Base-by-base conservation (phyloP, 2,888 invertebrate species). In the Sphinx pinastri region DNA sequence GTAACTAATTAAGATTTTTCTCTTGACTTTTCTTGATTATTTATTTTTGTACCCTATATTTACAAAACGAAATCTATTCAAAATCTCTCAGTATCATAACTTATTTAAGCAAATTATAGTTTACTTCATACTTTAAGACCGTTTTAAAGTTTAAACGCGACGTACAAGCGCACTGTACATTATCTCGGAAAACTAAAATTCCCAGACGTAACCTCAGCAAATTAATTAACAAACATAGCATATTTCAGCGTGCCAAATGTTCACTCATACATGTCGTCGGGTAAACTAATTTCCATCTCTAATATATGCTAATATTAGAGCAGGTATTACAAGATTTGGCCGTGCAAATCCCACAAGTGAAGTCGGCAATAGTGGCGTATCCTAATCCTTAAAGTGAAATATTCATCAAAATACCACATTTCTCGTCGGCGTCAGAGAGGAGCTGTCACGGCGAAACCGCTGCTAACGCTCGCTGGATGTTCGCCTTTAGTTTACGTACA, bases 381-480 rank as follows among this genome's bases (percentile, higher is more conserved):
- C 47, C 49, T 63, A 63, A 63, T 49, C 49, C 63, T 49, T 49
- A 63, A 63, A 63, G 57, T 55, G 68, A 57, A 68, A 68, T 68
- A 68, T 68, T 68, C 57, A 68, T 25, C 57, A 55, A 47, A 68
- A 68, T 57, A 68, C 68, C 57, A 47, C 68, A 68, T 57, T 68
- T 68, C 68, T 19, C 47, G 47, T 63, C 47, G 47, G 38, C 67
- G 7, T 54, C 67, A 68, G 47, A 45, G 68, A 47, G 47, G 54
- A 67, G 47, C 63, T 63, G 63, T 49, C 49, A 63, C 13, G 16
- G 63, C 19, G 19, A 49, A 63, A 68, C 14, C 55, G 19, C 54
- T 16, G 45, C 55, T 38, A 67, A 54, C 38, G 67, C 54, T 38
- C 38, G 10, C 8, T 11, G 13, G 19, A 49, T 49, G 49, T 47